Base-by-base conservation (phyloP, 2,113 vertebrate genomes). In the Mystacornis crossleyi region DNA sequence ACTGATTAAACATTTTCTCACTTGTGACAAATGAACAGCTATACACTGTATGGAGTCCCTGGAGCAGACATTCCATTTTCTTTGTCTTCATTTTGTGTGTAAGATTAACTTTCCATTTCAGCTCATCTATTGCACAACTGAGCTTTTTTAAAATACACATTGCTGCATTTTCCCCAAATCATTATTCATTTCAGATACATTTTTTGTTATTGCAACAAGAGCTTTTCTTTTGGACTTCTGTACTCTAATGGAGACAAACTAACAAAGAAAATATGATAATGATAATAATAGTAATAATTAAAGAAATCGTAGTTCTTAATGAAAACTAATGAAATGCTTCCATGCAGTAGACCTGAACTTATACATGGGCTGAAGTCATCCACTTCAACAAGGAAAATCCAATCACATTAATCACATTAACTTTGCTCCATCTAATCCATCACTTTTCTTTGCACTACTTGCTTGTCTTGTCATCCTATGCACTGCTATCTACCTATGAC, bases 21-120 rank as follows among this genome's bases (percentile, higher is more conserved):
- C 85, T 96, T 89, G 64, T 98, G 97, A 98, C 94, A 97, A 98
- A 98, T 95, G 97, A 97, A 96, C 88, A 97, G 96, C 89, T 92
- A 96, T 91, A 95, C 70, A 72, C 94, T 95, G 84, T 45, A 95
- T 55, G 89, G 69, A 98, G 91, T 66, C 84, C 82, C 43, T 93
- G 83, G 70, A 92, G 94, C 91, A 80, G 92, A 96, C 94, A 97
- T 92, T 97, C 95, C 88, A 87, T 94, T 95, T 91, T 92, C 94
- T 91, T 80, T 86, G 50, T 82, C 95, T 98, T 97, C 95, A 91
- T 96, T 98, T 97, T 97, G 71, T 53, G 81, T 66, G 74, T 89
- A 97, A 97, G 95, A 98, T 96, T 95, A 97, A 98, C 95, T 98
- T 98, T 97, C 97, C 97, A 98, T 96, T 96, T 98, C 95, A 95